A percentile compares a stretch with the other conserved stretches of the same genome.
Evolutionary conservation across 2,888 invertebrate species (phyloP).

Genomic region (Anodontia alba): DNA sequence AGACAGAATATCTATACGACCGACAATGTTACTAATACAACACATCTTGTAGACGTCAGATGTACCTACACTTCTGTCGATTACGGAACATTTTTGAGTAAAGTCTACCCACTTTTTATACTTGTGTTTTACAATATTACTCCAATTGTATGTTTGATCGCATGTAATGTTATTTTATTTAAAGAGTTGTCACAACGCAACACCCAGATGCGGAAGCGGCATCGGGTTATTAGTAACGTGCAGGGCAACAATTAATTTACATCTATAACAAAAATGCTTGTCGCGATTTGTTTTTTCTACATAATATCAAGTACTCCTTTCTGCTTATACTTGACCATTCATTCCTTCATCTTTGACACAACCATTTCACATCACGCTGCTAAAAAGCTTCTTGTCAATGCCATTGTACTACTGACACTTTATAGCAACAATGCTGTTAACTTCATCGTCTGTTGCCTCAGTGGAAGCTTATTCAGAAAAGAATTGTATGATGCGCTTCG

Average conservation of each 20-base stretch:
- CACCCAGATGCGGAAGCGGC: neutral
- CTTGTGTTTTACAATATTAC: neutral
- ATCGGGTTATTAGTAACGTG: neutral
- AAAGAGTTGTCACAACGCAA: neutral
- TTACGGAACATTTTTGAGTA: neutral
- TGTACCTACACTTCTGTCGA: neutral
- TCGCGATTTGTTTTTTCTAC: neutral
- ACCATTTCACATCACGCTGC: neutral
- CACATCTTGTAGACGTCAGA: neutral
- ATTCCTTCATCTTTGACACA: neutral
- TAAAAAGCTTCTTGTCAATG: neutral
- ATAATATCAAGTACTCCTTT: neutral
- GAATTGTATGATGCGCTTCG: neutral
- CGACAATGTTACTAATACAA: neutral
- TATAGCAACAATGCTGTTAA: slow-evolving; percentile 1
- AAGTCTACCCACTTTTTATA: neutral
- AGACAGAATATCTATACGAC: neutral
- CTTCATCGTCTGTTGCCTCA: neutral
- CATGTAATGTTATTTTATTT: neutral
- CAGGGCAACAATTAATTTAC: neutral
- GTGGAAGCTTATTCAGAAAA: neutral
- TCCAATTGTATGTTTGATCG: neutral
- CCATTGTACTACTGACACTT: neutral
- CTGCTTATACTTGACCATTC: neutral
- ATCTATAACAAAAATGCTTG: neutral